These are phyloP conservation scores for Magallana nippona DNA, from an alignment of 2,888 invertebrate species.

Conservation along the genomic window DNA sequence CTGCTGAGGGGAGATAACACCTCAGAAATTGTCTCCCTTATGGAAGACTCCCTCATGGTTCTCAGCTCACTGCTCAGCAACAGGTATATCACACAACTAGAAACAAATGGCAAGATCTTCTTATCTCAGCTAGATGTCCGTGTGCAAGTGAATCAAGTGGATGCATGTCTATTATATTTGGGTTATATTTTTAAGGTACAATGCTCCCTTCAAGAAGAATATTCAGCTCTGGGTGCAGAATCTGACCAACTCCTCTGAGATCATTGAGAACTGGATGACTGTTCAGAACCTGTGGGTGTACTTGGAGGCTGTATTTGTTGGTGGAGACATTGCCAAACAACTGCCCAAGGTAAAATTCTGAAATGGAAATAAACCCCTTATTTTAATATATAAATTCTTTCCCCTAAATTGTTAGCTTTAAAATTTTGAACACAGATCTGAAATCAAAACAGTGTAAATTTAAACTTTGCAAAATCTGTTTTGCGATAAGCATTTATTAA, in stretches of 20 bases:
- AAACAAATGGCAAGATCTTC: no score
- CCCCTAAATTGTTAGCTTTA: no score
- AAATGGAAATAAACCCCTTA: not conserved
- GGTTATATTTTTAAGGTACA: slow-evolving; percentile 84
- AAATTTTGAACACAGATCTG: no score
- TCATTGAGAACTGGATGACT: slow-evolving; percentile 95
- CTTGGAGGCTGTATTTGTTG: slow-evolving; percentile 97
- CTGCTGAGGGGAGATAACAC: slow-evolving; percentile 95
- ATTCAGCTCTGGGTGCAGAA: slow-evolving; percentile 97
- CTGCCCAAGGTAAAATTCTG: slow-evolving; percentile 84
- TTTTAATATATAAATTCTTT: no score
- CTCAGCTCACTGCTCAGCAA: slow-evolving; percentile 95
- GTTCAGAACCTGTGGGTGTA: slow-evolving; percentile 99
- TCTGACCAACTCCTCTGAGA: slow-evolving; percentile 96
- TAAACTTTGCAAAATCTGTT: not conserved
- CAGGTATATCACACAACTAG: slow-evolving; percentile 81
- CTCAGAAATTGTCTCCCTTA: slow-evolving; percentile 94
- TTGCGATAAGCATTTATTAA: not conserved
- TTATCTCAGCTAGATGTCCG: no score
- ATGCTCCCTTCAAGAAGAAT: slow-evolving; percentile 96
- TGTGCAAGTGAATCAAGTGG: no score
- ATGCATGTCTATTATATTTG: not conserved
- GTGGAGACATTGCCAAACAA: slow-evolving; percentile 99
- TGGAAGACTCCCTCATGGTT: slow-evolving; percentile 98
- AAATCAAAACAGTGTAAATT: no score